phyloP scores from a whole-genome alignment of 2,113 vertebrate genomes.

The Urocolius indicus region DNA sequence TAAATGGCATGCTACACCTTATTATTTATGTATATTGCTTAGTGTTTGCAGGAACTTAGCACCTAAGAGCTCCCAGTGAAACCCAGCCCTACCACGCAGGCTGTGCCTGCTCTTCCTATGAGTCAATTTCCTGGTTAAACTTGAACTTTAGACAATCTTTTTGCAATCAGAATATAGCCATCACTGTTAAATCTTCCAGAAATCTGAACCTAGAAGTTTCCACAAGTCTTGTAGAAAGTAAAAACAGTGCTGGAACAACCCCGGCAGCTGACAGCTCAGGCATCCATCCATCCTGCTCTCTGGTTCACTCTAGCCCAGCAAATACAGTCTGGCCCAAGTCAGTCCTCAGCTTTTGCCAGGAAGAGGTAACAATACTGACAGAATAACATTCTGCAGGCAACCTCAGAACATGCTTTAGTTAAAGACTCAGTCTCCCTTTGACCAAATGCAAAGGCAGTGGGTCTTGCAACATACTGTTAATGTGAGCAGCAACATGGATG shows the following conservation, averaged over 20 bases:
- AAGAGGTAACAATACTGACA: neutral
- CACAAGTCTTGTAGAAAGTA: neutral
- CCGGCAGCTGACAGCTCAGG: neutral
- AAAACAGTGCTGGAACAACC: neutral
- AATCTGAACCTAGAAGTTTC: neutral
- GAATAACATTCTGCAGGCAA: neutral
- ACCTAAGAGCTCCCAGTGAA: neutral
- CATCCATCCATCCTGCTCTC: neutral
- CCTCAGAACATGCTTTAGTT: neutral
- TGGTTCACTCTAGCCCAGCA: neutral
- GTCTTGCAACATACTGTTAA: neutral
- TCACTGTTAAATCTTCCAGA: neutral
- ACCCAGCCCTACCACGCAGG: neutral
- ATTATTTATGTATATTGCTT: neutral
- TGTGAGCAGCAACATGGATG: neutral
- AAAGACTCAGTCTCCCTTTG: neutral
- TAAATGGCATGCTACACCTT: neutral
- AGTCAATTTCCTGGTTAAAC: neutral
- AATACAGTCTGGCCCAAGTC: neutral
- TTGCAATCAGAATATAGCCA: neutral
- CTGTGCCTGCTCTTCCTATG: neutral
- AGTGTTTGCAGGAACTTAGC: neutral
- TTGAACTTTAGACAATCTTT: neutral
- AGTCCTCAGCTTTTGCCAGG: neutral
- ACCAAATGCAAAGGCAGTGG: neutral